Percentiles rank a stretch among this genome's conserved stretches.
These are phyloP conservation scores for Macropodus opercularis DNA, from an alignment of 2,797 vertebrate species.

Conservation along the genomic window DNA sequence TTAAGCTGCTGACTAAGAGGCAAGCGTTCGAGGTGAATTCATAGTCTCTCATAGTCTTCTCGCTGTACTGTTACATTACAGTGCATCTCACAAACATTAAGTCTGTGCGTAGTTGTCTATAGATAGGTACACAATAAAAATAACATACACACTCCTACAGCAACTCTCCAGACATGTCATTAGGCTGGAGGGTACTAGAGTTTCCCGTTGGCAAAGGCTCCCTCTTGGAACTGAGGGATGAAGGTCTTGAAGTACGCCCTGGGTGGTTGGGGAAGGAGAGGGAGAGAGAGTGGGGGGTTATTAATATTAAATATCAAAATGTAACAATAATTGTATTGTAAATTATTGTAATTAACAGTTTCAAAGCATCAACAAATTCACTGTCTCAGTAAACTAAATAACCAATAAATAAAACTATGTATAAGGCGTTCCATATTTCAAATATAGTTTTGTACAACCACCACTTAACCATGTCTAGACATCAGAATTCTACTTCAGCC, in stretches of 20 bases:
- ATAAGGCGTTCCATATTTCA: too few relatives aligned
- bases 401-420: too few relatives aligned
- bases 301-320: conserved; percentile 55
- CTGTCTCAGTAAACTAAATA: conserved; percentile 41
- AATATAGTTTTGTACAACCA: too few relatives aligned
- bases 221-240: conserved; percentile 98
- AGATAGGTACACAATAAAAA: conserved; percentile 32
- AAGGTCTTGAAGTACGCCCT: conserved; percentile 97
- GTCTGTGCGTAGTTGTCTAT: conserved; percentile 18
- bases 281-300: background rate
- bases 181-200: conserved; percentile 82
- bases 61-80: conserved; percentile 16
- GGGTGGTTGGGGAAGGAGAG: conserved; percentile 34
- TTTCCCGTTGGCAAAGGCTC: conserved; percentile 96
- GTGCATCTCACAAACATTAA: conserved; percentile 17
- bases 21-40: conserved; percentile 22
- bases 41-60: conserved; percentile 30
- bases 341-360: too few relatives aligned
- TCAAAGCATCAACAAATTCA: conserved; percentile 45
- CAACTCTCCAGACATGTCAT: conserved; percentile 55
- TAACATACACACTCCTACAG: conserved; percentile 31
- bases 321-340: conserved; percentile 50
- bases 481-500: too few relatives aligned
- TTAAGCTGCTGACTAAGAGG: conserved; percentile 20
- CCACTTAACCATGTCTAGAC: too few relatives aligned